These are phyloP conservation scores for Patagioenas fasciata DNA, from an alignment of 2,113 vertebrate genomes.

Conservation along the genomic window DNA sequence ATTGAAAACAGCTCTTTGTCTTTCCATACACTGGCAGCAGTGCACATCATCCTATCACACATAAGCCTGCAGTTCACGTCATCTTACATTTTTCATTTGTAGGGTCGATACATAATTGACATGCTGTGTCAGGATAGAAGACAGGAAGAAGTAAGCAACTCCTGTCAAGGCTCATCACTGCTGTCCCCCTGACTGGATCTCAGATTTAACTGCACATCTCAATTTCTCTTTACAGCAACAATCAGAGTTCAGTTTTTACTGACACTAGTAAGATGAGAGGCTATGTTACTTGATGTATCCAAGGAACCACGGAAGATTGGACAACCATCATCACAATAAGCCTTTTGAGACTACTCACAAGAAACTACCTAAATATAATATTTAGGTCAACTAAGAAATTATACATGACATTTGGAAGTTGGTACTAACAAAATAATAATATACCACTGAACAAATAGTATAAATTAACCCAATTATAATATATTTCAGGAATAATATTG, in stretches of 20 bases:
- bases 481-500: not conserved
- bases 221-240: not conserved
- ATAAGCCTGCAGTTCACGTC: not conserved
- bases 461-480: not conserved
- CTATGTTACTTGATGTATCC: not conserved
- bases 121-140: not conserved
- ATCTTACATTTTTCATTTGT: not conserved
- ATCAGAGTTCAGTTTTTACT: not conserved
- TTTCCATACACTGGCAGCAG: not conserved
- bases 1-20: not conserved
- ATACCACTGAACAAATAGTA: not conserved
- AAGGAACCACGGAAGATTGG: not conserved
- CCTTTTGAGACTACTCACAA: not conserved
- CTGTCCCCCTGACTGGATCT: not conserved
- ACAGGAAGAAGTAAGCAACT: not conserved
- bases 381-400: not conserved
- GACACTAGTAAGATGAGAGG: not conserved
- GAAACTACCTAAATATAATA: not conserved
- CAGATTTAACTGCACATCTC: not conserved
- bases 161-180: not conserved
- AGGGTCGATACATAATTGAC: not conserved
- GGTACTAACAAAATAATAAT: not conserved
- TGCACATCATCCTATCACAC: not conserved
- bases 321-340: not conserved
- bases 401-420: not conserved